Evolutionary conservation across 2,888 invertebrate species (phyloP), one percentile per base, ranked within the genome.

Genomic region (Saturnia pavonia): DNA sequence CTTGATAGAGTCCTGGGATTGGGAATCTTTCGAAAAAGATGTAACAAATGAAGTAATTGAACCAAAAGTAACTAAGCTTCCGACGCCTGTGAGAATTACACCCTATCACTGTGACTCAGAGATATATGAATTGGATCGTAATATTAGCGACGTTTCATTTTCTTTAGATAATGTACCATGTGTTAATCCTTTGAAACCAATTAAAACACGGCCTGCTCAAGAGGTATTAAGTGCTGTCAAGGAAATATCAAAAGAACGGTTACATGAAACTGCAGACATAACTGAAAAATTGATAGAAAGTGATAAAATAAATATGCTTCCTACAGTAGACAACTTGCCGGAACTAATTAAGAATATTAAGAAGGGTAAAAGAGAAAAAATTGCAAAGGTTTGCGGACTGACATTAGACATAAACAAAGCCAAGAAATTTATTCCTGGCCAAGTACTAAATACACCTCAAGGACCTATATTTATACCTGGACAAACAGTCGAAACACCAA

Each of bases 381-480:
- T 95, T 43, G 95, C 95, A 69, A 95, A 95, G 80, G 94, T 96
- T 22, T 94, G 95, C 45, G 96, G 96, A 57, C 90, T 96, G 25
- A 95, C 94, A 54, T 83, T 97, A 70, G 95, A 96, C 72, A 95
- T 96, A 71, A 95, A 96, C 69, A 96, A 96, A 80, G 96, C 96
- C 3, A 95, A 95, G 80, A 95, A 95, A 77, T 96, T 97, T 84
- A 87, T 97, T 67, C 95, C 96, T 1, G 97, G 97, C 0, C 96
- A 97, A 89, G 95, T 96, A 78, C 89, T 97, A 1, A 95, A 95
- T 74, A 96, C 96, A 0, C 96, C 96, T 68, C 94, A 94, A 71
- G 97, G 97, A 2, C 95, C 95, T 48, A 88, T 96, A 66, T 97
- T 97, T 82, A 95, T 97, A 19, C 96, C 97, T 0, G 97, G 97